Base-by-base conservation (phyloP, 1,140 invertebrate species). In the Diorhabda carinulata region DNA sequence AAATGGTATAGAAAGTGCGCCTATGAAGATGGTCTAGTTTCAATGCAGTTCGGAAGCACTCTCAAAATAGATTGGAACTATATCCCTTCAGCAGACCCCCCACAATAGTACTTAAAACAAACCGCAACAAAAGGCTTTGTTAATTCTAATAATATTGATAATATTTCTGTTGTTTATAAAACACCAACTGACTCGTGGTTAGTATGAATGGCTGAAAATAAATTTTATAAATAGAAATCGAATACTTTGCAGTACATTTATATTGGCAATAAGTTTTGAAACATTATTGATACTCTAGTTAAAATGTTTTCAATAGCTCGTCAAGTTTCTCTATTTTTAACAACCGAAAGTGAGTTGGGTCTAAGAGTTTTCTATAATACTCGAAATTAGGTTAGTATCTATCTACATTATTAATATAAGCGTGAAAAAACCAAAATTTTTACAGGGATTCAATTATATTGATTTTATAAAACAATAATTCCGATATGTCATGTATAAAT, bases 61-160 rank as follows among this genome's bases (percentile, higher is more conserved):
- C 47, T n/a, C 6, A 52, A 52, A 52, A 52, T 52, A 52, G 47
- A 52, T n/a, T 52, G 47, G 47, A 52, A 52, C 47, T 52, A n/a
- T 52, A 52, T 52, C 47, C 47, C 47, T n/a, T 52, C n/a, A 52
- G 47, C 47, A 52, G 47, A 52, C 47, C 47, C 47, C 47, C 47
- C 47, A 52, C 47, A 52, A 52, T n/a, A 8, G 6, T 52, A 52
- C 47, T 52, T 52, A 52, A 52, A 52, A 52, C 47, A 52, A 52
- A 52, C 47, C 47, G 47, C 47, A 52, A 52, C 47, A 52, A 52
- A 52, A 52, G 47, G 47, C 47, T 52, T 4, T 52, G 47, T 52
- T 52, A 52, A 52, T 52, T 52, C 47, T 52, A 52, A 52, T 52
- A 52, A 52, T 52, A 52, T 52, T 52, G 47, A 52, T n/a, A 52